Evolutionary conservation across 2,888 invertebrate species (phyloP).

Genomic region (Nezara viridula): DNA sequence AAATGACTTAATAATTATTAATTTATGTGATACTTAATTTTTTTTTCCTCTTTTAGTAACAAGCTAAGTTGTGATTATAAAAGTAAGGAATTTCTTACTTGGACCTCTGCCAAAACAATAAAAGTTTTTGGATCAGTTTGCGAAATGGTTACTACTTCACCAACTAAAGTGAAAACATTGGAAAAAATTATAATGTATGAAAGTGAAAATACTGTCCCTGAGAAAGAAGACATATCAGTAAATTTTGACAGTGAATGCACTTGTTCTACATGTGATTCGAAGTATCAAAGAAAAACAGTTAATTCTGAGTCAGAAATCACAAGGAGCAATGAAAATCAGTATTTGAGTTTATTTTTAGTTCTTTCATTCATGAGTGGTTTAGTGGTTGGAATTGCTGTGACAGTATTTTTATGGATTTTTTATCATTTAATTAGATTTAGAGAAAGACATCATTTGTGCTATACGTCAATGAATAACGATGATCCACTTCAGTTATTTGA

Average conservation of each 20-base stretch:
- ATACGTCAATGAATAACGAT: not conserved
- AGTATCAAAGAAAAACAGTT: not conserved
- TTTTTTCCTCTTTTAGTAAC: constrained; percentile 51
- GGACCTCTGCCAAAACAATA: not conserved
- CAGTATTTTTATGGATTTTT: constrained; percentile 31
- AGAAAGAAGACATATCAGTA: constrained; percentile 14
- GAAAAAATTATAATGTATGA: constrained; percentile 51
- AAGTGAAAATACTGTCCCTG: not conserved
- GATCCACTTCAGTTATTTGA: not conserved
- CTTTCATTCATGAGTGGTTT: constrained; percentile 45
- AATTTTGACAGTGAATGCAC: constrained; percentile 11
- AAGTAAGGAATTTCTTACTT: constrained; percentile 19
- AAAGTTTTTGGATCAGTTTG: constrained; percentile 28
- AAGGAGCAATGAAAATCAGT: not conserved
- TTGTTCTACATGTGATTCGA: constrained; percentile 7
- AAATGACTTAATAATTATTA: not conserved
- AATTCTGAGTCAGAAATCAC: not conserved
- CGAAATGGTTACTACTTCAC: not conserved
- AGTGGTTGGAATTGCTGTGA: constrained; percentile 19
- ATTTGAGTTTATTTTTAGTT: constrained; percentile 37
- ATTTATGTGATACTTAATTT: not conserved
- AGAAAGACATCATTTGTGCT: not conserved
- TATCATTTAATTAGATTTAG: constrained; percentile 11
- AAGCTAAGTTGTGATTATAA: constrained; percentile 47
- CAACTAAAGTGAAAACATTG: not conserved